phyloP scores from a whole-genome alignment of 1,140 invertebrate species.

The Danaus melanippus region DNA sequence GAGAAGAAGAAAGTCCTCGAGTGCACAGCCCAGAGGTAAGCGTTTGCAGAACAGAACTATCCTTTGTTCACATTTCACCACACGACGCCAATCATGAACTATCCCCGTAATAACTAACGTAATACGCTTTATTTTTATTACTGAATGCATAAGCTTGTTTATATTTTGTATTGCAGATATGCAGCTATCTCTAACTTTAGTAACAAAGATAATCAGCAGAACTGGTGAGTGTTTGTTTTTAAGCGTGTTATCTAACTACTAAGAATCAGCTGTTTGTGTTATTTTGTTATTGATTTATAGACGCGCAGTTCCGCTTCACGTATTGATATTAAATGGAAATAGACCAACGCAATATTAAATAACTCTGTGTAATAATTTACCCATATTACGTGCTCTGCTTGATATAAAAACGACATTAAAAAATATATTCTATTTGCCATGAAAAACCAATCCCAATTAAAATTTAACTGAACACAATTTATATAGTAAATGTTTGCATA shows the following conservation, averaged over 20 bases:
- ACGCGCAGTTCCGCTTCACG: conserved; percentile 4
- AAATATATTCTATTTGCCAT: no score
- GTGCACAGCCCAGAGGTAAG: conserved; percentile 77
- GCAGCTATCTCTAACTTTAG: conserved; percentile 67
- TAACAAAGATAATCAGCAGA: conserved; percentile 55
- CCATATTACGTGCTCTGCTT: background rate
- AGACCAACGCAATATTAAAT: no score
- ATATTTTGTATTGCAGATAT: conserved; percentile 65
- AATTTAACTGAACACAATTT: no score
- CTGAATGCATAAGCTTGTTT: conserved; percentile 35
- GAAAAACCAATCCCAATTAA: no score
- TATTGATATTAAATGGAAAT: no score
- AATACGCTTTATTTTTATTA: conserved; percentile 26
- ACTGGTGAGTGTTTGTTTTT: conserved; percentile 56
- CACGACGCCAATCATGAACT: conserved; percentile 41
- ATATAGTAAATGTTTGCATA: no score
- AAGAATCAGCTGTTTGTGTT: conserved; percentile 62
- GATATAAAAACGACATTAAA: no score
- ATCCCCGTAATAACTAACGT: conserved; percentile 43
- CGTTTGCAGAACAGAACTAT: conserved; percentile 57
- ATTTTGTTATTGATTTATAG: conserved; percentile 53
- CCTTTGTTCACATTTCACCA: conserved; percentile 72
- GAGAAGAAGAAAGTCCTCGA: conserved; percentile 94
- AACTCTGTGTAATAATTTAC: background rate
- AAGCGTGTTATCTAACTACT: conserved; percentile 15